Evolutionary conservation across 2,113 vertebrate species (phyloP).

Genomic region (Mustela lutreola): DNA sequence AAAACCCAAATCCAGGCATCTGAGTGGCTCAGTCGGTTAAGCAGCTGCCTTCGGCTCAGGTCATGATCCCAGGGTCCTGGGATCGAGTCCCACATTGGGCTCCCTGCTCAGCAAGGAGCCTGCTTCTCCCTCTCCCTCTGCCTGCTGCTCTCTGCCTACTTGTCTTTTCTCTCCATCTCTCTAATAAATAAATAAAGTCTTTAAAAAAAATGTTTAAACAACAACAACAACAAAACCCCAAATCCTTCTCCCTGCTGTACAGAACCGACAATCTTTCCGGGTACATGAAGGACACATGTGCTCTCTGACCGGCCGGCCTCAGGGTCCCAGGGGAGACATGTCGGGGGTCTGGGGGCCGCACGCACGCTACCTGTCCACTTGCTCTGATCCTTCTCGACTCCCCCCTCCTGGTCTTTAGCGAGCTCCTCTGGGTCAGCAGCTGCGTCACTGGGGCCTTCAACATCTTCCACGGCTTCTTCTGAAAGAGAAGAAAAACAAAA

Average conservation of each 20-base stretch:
- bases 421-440: constrained; percentile 95
- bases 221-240: neutral
- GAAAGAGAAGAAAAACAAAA: constrained; percentile 86
- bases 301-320: fast-evolving
- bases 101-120: no score
- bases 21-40: no score
- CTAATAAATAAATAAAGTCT: no score
- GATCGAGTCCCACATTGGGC: no score
- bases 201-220: no score
- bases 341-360: fast-evolving
- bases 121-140: no score
- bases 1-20: neutral
- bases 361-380: constrained; percentile 95
- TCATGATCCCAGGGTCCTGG: no score
- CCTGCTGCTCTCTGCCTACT: no score
- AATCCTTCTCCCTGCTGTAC: neutral
- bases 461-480: constrained; percentile 98
- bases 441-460: constrained; percentile 95
- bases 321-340: fast-evolving
- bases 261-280: fast-evolving
- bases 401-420: constrained; percentile 96
- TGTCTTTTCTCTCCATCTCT: no score
- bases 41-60: no score
- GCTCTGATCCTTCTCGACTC: constrained; percentile 95
- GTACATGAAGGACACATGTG: fast-evolving